A percentile compares a stretch with the other conserved stretches of the same genome.
Conservation (phyloP, 2,888 invertebrate species). For the Eupithecia subfuscata region DNA sequence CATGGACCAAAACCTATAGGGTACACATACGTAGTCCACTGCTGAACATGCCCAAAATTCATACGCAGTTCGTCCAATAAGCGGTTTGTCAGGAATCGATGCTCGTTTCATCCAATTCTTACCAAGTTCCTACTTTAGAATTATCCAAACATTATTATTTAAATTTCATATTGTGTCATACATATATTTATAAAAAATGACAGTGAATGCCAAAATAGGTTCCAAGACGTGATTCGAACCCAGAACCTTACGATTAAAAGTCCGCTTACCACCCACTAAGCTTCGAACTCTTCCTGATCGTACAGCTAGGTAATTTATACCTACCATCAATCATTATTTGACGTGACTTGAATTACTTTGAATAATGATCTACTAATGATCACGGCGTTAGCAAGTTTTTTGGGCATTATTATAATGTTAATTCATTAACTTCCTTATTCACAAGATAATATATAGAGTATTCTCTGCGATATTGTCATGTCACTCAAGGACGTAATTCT, state of each 20-base stretch:
- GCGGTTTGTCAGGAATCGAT: too few species aligned
- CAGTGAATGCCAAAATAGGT: background rate
- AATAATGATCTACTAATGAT: slow-evolving; percentile 27
- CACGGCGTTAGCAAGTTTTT: slow-evolving; percentile 20
- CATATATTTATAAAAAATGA: too few species aligned
- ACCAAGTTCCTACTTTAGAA: too few species aligned
- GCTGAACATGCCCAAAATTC: too few species aligned
- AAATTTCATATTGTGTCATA: too few species aligned
- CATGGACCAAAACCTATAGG: too few species aligned
- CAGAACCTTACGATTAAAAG: background rate
- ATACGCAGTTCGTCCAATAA: too few species aligned
- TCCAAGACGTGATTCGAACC: background rate
- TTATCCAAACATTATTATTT: too few species aligned
- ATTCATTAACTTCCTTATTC: background rate
- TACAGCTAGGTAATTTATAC: slow-evolving; percentile 10
- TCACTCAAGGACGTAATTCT: background rate
- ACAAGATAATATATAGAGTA: background rate
- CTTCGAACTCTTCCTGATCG: background rate
- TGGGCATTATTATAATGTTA: slow-evolving; percentile 9
- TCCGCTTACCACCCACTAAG: background rate
- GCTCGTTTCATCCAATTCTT: too few species aligned
- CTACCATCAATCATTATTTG: slow-evolving; percentile 16
- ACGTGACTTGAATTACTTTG: slow-evolving; percentile 29
- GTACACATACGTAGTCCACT: too few species aligned
- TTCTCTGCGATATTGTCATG: background rate